phyloP scores from a whole-genome alignment of 2,888 invertebrate genomes.

The Trichogramma dendrolimi region DNA sequence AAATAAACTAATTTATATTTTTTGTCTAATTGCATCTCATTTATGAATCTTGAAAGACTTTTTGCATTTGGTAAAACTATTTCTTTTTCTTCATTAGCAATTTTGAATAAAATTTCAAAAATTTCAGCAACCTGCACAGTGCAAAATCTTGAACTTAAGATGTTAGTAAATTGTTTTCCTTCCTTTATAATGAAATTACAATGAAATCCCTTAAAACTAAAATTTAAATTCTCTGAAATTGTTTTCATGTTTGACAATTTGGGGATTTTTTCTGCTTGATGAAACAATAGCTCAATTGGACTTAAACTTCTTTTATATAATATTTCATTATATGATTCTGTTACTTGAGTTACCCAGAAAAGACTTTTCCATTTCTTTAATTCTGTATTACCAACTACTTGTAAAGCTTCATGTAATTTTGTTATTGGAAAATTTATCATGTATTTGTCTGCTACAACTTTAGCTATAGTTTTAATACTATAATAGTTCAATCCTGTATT shows the following conservation, averaged over 20 bases:
- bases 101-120: slow-evolving; percentile 34
- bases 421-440: slow-evolving; percentile 59
- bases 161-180: slow-evolving; percentile 56
- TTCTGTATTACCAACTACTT: slow-evolving; percentile 53
- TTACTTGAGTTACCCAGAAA: slow-evolving; percentile 54
- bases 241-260: neutral
- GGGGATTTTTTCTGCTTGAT: slow-evolving; percentile 1
- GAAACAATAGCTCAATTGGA: slow-evolving; percentile 48
- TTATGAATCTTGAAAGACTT: slow-evolving; percentile 26
- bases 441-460: slow-evolving; percentile 55
- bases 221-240: slow-evolving; percentile 12
- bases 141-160: slow-evolving; percentile 62
- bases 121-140: slow-evolving; percentile 37
- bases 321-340: slow-evolving; percentile 61
- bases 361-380: slow-evolving; percentile 53
- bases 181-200: slow-evolving; percentile 34
- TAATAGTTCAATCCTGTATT: slow-evolving; percentile 34
- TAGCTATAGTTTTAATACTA: slow-evolving; percentile 23
- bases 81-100: slow-evolving; percentile 28
- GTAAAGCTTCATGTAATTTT: slow-evolving; percentile 51
- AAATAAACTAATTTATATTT: slow-evolving; percentile 34
- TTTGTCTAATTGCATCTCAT: slow-evolving; percentile 10
- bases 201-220: slow-evolving; percentile 8
- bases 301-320: slow-evolving; percentile 53
- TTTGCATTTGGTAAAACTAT: slow-evolving; percentile 33